Evolutionary conservation across 2,797 vertebrate genomes (phyloP).

Genomic region (Natrix natrix): DNA sequence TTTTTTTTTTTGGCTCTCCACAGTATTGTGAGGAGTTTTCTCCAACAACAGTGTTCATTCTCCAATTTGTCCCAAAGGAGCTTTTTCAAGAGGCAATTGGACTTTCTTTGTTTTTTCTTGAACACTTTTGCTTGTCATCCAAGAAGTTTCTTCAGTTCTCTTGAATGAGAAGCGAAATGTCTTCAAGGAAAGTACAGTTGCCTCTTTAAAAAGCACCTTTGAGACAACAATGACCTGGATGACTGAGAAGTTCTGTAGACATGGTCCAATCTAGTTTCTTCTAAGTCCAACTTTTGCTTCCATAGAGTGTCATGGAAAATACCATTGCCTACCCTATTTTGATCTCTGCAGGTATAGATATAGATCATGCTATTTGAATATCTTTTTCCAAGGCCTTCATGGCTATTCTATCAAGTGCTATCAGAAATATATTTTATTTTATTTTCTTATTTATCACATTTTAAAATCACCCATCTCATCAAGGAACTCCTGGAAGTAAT

Average conservation of each 20-base stretch:
- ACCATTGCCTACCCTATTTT: neutral
- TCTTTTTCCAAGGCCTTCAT: neutral
- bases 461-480: neutral
- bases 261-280: neutral
- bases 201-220: too few relatives aligned
- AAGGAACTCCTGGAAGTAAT: neutral
- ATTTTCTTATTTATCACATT: neutral
- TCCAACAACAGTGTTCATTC: neutral
- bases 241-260: too few relatives aligned
- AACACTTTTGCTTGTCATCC: too few relatives aligned
- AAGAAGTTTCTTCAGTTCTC: too few relatives aligned
- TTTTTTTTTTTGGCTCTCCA: neutral
- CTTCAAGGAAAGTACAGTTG: too few relatives aligned
- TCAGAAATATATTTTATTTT: neutral
- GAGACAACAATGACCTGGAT: too few relatives aligned
- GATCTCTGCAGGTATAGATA: neutral
- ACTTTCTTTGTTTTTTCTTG: neutral
- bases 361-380: neutral
- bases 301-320: neutral
- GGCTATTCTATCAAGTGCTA: neutral
- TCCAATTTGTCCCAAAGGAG: neutral
- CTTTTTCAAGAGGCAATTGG: neutral
- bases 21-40: neutral
- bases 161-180: too few relatives aligned
- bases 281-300: neutral